Evolutionary conservation across 2,888 invertebrate genomes (phyloP).

Genomic region (Idaea aversata): DNA sequence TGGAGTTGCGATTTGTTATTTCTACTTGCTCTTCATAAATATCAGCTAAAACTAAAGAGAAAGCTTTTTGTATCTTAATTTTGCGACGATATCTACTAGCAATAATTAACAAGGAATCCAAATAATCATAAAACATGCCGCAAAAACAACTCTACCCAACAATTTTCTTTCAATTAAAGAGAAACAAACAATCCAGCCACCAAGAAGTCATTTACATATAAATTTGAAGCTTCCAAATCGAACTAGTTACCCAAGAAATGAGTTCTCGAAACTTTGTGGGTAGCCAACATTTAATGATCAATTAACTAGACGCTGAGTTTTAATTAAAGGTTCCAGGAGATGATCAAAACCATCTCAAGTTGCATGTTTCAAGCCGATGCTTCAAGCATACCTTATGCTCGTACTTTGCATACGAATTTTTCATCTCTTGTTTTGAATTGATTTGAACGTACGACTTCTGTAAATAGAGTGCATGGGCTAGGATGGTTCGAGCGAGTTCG

Average conservation of each 20-base stretch:
- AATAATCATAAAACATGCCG: not conserved
- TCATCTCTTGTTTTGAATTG: no score
- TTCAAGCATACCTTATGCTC: not conserved
- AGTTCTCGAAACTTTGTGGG: constrained; percentile 40
- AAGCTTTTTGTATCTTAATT: not conserved
- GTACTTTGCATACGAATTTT: no score
- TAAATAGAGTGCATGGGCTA: no score
- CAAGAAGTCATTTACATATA: constrained; percentile 52
- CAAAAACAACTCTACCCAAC: constrained; percentile 8
- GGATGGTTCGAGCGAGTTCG: no score
- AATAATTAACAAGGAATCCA: not conserved
- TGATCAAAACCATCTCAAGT: constrained; percentile 3
- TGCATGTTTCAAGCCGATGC: not conserved
- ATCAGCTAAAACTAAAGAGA: no score
- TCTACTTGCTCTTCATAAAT: no score
- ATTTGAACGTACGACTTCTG: no score
- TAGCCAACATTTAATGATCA: constrained; percentile 43
- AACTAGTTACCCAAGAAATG: constrained; percentile 44
- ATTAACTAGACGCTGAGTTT: constrained; percentile 45
- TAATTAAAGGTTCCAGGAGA: constrained; percentile 33
- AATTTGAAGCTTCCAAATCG: constrained; percentile 56
- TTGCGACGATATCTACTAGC: not conserved
- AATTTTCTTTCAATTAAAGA: constrained; percentile 26
- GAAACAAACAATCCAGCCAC: constrained; percentile 44
- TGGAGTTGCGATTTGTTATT: no score